A percentile compares a stretch with the other conserved stretches of the same genome.
Evolutionary conservation across 1,140 invertebrate genomes (phyloP).

Genomic region (Halesus radiatus): DNA sequence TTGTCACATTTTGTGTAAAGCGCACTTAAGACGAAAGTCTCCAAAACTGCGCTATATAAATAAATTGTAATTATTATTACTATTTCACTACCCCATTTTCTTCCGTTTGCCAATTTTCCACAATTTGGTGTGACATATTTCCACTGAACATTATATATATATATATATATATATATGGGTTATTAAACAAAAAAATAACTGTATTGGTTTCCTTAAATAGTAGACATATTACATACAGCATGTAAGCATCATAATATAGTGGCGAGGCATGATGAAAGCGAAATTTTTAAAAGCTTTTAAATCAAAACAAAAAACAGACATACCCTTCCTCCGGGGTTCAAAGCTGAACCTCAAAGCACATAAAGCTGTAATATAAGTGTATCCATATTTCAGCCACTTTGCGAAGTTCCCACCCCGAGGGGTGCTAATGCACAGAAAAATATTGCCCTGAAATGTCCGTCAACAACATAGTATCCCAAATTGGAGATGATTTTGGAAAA

Average conservation of each 20-base stretch:
- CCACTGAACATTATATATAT: no score
- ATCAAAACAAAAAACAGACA: not conserved
- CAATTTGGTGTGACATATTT: no score
- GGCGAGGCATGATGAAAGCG: not conserved
- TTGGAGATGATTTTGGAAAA: not conserved
- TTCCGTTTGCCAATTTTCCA: no score
- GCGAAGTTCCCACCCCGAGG: not conserved
- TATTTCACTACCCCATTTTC: no score
- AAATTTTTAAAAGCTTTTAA: not conserved
- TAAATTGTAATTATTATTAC: no score
- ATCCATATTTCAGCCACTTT: not conserved
- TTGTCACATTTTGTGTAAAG: no score
- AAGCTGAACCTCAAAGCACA: not conserved
- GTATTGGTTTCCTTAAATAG: no score
- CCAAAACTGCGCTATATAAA: no score
- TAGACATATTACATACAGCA: no score
- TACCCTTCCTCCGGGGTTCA: not conserved
- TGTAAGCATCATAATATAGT: not conserved
- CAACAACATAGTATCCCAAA: not conserved
- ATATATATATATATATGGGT: no score
- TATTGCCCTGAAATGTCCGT: not conserved
- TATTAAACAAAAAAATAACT: no score
- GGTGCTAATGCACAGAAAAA: conserved; percentile 1
- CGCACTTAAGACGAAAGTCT: no score
- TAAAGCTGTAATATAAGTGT: not conserved